These are phyloP conservation scores for Portevinia maculata DNA, from an alignment of 2,888 invertebrate genomes.

Conservation along the genomic window DNA sequence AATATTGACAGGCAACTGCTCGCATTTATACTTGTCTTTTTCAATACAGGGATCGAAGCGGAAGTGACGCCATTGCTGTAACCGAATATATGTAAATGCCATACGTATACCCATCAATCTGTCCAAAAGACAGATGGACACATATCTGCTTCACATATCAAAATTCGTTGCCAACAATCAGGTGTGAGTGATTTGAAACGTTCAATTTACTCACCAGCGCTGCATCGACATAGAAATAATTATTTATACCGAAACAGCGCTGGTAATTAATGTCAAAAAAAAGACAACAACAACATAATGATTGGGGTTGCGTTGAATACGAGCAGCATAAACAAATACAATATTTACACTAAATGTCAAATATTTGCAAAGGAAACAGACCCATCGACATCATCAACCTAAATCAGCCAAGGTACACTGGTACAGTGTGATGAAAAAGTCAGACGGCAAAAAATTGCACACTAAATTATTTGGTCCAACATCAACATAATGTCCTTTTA, in stretches of 20 bases:
- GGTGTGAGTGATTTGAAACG: slow-evolving; percentile 51
- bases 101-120: slow-evolving; percentile 17
- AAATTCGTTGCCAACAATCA: slow-evolving; percentile 11
- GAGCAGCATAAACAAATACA: slow-evolving; percentile 44
- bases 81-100: no score
- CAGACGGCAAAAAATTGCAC: not conserved
- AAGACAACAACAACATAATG: slow-evolving; percentile 3
- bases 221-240: slow-evolving; percentile 3
- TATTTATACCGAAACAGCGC: slow-evolving; percentile 36
- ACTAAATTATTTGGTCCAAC: no score
- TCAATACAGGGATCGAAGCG: slow-evolving; percentile 5
- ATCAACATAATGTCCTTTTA: no score
- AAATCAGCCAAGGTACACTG: slow-evolving; percentile 27
- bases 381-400: slow-evolving; percentile 47
- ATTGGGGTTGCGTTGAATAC: slow-evolving; percentile 4
- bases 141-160: slow-evolving; percentile 5
- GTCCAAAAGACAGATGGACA: slow-evolving; percentile 19
- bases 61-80: slow-evolving; percentile 1
- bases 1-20: slow-evolving; percentile 39
- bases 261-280: slow-evolving; percentile 45
- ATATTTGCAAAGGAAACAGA: slow-evolving; percentile 41
- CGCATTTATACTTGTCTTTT: slow-evolving; percentile 41
- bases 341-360: slow-evolving; percentile 63
- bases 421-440: slow-evolving; percentile 41
- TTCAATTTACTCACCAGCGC: slow-evolving; percentile 6